Conservation (phyloP, 2,113 vertebrate genomes). For the Pelodiscus sinensis region DNA sequence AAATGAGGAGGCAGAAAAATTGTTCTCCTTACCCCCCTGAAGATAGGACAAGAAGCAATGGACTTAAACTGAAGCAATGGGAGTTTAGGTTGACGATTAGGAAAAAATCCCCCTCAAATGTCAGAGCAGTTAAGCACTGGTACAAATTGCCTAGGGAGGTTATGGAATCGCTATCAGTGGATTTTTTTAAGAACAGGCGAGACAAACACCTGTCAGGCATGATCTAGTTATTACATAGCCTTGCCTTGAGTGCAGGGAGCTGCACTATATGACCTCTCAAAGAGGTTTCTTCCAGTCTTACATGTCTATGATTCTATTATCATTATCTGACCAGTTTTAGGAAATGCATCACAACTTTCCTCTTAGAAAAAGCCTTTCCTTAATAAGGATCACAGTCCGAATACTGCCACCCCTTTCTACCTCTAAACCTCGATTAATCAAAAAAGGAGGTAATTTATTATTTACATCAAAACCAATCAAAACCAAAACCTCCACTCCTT, state of each 20-base stretch:
- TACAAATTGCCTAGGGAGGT: not conserved
- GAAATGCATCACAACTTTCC: not conserved
- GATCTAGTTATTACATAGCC: not conserved
- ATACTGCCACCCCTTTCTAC: not conserved
- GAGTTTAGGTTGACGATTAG: not conserved
- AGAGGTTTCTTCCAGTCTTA: not conserved
- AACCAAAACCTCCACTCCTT: fast-evolving
- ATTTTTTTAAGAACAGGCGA: not conserved
- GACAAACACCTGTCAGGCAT: not conserved
- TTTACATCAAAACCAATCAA: not conserved
- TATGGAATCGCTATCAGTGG: not conserved
- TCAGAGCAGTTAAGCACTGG: not conserved
- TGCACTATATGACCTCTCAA: not conserved
- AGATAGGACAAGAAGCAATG: not conserved
- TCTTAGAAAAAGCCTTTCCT: not conserved
- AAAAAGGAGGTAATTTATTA: not conserved
- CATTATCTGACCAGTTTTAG: not conserved
- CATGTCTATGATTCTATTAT: not conserved
- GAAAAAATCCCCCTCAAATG: not conserved
- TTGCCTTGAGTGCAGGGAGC: not conserved
- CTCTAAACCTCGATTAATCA: not conserved
- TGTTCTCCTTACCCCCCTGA: not conserved
- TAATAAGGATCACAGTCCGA: not conserved
- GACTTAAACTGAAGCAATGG: too few species aligned
- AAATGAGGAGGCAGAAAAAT: not conserved